phyloP scores from a whole-genome alignment of 2,797 vertebrate species.

The Apogon hyalosoma region DNA sequence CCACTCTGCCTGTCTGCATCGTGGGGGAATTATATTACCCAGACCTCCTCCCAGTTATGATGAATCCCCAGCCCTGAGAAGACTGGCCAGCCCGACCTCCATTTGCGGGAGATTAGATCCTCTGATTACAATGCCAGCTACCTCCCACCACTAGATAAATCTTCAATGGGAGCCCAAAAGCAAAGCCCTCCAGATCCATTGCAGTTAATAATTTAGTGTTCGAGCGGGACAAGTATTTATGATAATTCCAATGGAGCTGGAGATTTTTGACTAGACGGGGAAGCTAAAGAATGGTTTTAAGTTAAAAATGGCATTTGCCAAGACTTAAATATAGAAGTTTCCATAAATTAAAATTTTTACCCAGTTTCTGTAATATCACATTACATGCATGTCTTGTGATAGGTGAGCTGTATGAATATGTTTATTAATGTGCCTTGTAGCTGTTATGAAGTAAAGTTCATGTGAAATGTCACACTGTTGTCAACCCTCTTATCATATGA shows the following conservation, averaged over 20 bases:
- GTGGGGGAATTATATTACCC: constrained; percentile 76
- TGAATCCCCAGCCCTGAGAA: constrained; percentile 81
- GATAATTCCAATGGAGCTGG: constrained; percentile 68
- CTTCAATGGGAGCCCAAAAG: constrained; percentile 77
- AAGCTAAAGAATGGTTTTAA: constrained; percentile 58
- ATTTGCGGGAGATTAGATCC: constrained; percentile 84
- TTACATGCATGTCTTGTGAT: constrained; percentile 17
- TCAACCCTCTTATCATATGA: constrained; percentile 33
- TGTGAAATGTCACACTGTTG: constrained; percentile 50
- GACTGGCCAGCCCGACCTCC: constrained; percentile 78
- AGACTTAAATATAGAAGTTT: constrained; percentile 51
- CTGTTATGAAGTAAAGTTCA: constrained; percentile 45
- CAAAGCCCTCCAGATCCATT: constrained; percentile 80
- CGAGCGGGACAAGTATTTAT: constrained; percentile 72
- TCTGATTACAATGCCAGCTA: constrained; percentile 84
- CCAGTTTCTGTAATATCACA: background rate
- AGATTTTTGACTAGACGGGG: constrained; percentile 52
- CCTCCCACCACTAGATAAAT: constrained; percentile 85
- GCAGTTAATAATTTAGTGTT: constrained; percentile 85
- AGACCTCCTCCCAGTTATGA: constrained; percentile 78
- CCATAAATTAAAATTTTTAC: constrained; percentile 35
- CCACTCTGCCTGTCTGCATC: constrained; percentile 58
- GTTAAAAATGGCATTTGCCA: constrained; percentile 54
- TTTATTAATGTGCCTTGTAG: constrained; percentile 45
- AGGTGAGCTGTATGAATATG: constrained; percentile 35